These are phyloP conservation scores for Carcina quercana DNA, from an alignment of 2,888 invertebrate species.

Conservation along the genomic window DNA sequence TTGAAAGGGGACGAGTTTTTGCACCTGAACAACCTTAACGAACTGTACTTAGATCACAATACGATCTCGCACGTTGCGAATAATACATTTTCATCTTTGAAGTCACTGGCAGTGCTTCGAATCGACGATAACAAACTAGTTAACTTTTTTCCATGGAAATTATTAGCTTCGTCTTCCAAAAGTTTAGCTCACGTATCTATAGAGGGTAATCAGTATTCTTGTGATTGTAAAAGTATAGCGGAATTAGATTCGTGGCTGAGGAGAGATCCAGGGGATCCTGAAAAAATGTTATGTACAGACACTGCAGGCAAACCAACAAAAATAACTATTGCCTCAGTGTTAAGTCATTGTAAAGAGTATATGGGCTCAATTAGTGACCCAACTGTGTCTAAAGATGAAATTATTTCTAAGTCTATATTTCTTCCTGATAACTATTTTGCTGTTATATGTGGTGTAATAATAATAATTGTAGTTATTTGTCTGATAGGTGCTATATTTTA, in stretches of 20 bases:
- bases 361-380: conserved; percentile 69
- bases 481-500: conserved; percentile 81
- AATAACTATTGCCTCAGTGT: conserved; percentile 69
- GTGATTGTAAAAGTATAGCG: conserved; percentile 84
- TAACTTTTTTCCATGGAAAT: conserved; percentile 83
- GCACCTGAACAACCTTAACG: conserved; percentile 81
- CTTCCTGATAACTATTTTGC: conserved; percentile 83
- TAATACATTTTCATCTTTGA: conserved; percentile 84
- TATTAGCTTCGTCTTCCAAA: conserved; percentile 76
- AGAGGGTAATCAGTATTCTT: conserved; percentile 88
- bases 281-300: conserved; percentile 80
- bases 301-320: conserved; percentile 66
- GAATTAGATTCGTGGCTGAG: conserved; percentile 81
- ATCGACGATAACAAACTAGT: conserved; percentile 86
- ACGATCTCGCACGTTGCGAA: conserved; percentile 83
- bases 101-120: conserved; percentile 80
- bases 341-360: conserved; percentile 77
- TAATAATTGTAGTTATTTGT: conserved; percentile 80
- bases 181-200: conserved; percentile 79
- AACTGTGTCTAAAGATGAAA: conserved; percentile 62
- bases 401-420: conserved; percentile 75
- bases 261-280: conserved; percentile 78
- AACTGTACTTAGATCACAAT: conserved; percentile 87
- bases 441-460: conserved; percentile 81
- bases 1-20: conserved; percentile 87